Percentiles rank a stretch among this genome's conserved stretches.
Conservation (phyloP, 2,113 vertebrate genomes). For the Trematocara unimaculatum region DNA sequence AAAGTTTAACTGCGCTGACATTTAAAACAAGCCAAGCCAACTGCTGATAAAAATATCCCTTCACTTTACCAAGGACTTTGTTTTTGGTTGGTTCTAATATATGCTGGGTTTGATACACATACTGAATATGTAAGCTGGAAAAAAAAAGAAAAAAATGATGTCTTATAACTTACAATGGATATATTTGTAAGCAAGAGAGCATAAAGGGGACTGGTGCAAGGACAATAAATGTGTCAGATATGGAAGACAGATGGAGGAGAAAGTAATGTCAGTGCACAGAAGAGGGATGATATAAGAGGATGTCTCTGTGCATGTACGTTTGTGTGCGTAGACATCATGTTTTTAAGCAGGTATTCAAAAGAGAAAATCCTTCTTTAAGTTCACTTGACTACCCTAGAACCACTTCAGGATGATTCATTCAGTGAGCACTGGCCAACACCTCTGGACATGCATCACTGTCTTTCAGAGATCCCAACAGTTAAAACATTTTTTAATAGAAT, state of each 20-base stretch:
- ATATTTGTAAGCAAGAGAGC: not conserved
- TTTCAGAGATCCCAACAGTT: constrained; percentile 63
- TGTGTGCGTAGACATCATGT: not conserved
- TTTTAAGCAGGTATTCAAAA: constrained; percentile 3
- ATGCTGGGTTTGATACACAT: not conserved
- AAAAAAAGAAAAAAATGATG: not conserved
- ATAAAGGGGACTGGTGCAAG: not conserved
- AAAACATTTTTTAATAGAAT: constrained; percentile 64
- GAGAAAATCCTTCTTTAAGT: not conserved
- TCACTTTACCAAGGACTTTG: not conserved
- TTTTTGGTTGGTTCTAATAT: not conserved
- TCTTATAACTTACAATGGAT: not conserved
- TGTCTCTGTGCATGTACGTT: not conserved
- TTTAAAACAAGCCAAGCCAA: constrained; percentile 34
- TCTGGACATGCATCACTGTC: constrained; percentile 56
- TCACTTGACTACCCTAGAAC: not conserved
- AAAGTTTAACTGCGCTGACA: constrained; percentile 37
- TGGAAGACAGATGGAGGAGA: not conserved
- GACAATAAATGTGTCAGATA: not conserved
- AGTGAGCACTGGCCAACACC: constrained; percentile 23
- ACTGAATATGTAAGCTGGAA: not conserved
- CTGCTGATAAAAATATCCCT: not conserved
- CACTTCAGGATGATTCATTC: not conserved
- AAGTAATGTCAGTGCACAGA: not conserved
- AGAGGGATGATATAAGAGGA: not conserved